Base-by-base conservation (phyloP, 2,797 vertebrate genomes). In the Leptodactylus fallax region DNA sequence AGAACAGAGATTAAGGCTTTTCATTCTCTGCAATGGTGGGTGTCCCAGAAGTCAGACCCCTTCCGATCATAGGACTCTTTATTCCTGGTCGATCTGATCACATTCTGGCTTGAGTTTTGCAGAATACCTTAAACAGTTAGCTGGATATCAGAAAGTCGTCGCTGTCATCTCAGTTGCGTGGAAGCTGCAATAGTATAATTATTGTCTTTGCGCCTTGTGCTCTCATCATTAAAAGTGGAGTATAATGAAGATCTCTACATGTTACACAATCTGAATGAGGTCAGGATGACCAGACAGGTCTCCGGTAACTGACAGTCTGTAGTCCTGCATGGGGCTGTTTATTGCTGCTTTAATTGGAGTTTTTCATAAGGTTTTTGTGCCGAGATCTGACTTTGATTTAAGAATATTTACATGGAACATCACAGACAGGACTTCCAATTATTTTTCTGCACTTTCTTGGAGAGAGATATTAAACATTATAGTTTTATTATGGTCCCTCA, bases 341-440 rank as follows among this genome's bases (percentile, higher is more conserved):
- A n/a, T 78, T 19, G 36, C 45, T 14, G 11, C 82, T 60, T 45
- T 84, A 58, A 84, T 76, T 76, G 21, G 53, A 76, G 53, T 23
- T 76, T 60, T 36, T 25, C 17, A n/a, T 55, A 56, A 83, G 21
- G 13, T 71, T 83, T 83, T 9, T 9, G 10, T 23, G 74, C 19
- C 45, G 16, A 78, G 51, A 71, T 17, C 25, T 36, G 67, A 71
- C 67, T 45, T 36, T 71, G 27, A 79, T 56, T 23, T 56, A 56
- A 23, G 23, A 16, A 27, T 14, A 3, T 79, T 14, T 56, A 53
- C 13, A 56, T 1, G 16, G 0, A 14, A 78, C 13, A 23, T n/a
- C 2, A 27, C n/a, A 58, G n/a, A n/a, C n/a, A 47, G 17, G 27
- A 71, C 17, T 71, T 71, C 25, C 67, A 71, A 71, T 45, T 71